These are phyloP conservation scores for Philypnodon macrostomus DNA, from an alignment of 2,797 vertebrate genomes.

Conservation along the genomic window DNA sequence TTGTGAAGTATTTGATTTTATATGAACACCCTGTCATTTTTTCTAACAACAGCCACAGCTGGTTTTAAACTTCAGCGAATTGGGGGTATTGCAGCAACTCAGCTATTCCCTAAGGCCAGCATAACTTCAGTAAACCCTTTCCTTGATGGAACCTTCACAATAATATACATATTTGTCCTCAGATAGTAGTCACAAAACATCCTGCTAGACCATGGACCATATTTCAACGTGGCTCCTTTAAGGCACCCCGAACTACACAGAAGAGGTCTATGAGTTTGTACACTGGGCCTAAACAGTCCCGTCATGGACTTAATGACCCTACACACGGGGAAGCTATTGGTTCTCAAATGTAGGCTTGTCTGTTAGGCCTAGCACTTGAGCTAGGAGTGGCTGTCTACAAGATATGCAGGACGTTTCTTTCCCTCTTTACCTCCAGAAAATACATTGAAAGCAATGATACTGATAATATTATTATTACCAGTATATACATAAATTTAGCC, in stretches of 20 bases:
- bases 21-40: conserved; percentile 1
- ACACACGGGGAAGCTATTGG: conserved; percentile 38
- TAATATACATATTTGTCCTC: conserved; percentile 15
- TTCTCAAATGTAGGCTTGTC: conserved; percentile 19
- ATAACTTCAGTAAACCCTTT: background rate
- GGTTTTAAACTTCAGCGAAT: conserved; percentile 32
- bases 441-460: background rate
- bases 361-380: background rate
- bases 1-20: conserved; percentile 41
- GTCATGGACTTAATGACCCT: conserved; percentile 54
- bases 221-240: conserved; percentile 25
- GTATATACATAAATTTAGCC: conserved; percentile 20
- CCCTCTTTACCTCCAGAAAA: conserved; percentile 3
- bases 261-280: conserved; percentile 24
- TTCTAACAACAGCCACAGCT: conserved; percentile 9
- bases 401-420: conserved; percentile 11
- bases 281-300: conserved; percentile 36
- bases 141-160: background rate
- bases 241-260: conserved; percentile 8
- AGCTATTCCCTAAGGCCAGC: conserved; percentile 9
- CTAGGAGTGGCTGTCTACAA: conserved; percentile 7
- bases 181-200: conserved; percentile 13
- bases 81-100: conserved; percentile 8
- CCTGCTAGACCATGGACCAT: background rate
- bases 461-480: conserved; percentile 2